These are phyloP conservation scores for Aeoliscus strigatus DNA, from an alignment of 2,797 vertebrate species.

Conservation along the genomic window DNA sequence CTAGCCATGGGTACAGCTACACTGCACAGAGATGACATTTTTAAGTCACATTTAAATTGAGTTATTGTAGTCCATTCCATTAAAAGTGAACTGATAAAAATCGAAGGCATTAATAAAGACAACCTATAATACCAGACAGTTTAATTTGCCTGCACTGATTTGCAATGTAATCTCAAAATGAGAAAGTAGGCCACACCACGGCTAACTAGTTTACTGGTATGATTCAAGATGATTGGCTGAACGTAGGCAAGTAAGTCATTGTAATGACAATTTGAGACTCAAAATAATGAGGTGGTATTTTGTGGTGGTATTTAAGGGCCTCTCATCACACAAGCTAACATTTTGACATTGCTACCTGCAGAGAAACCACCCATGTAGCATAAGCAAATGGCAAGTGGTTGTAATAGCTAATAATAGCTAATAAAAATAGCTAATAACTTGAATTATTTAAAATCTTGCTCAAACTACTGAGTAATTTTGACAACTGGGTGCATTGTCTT, in stretches of 20 bases:
- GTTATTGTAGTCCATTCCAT: conserved; percentile 5
- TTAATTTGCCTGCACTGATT: background rate
- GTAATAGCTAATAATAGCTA: no score
- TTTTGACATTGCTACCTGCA: no score
- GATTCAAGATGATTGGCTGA: background rate
- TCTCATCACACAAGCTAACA: no score
- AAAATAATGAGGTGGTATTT: no score
- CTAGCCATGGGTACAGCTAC: conserved; percentile 25
- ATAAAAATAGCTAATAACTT: no score
- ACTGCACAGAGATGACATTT: conserved; percentile 15
- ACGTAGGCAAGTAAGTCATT: background rate
- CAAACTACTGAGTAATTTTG: no score
- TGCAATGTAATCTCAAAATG: background rate
- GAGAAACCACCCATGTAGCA: no score
- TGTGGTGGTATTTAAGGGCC: background rate
- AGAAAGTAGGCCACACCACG: background rate
- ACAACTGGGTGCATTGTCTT: no score
- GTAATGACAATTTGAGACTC: no score
- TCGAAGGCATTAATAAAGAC: conserved; percentile 6
- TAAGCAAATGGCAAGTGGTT: no score
- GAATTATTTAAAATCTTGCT: no score
- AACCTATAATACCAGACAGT: conserved; percentile 1
- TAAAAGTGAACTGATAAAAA: conserved; percentile 10
- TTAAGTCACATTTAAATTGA: conserved; percentile 23
- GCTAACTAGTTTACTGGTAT: background rate